Conservation (phyloP, 2,888 invertebrate genomes). For the Adelognathus sp. region DNA sequence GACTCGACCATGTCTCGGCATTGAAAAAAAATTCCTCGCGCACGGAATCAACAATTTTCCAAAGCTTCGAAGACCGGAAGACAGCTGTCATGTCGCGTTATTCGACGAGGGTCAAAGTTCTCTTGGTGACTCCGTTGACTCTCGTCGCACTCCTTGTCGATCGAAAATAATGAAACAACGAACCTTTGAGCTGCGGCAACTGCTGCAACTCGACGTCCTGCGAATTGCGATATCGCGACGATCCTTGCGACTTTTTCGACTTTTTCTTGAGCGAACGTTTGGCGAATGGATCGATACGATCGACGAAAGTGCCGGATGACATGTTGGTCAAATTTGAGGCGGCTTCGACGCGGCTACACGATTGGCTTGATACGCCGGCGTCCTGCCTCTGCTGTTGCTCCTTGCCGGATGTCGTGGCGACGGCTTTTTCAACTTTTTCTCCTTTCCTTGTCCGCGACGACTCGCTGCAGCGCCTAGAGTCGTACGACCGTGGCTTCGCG, state of each 20-base stretch:
- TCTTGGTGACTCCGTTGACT: background rate
- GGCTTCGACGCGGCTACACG: constrained; percentile 56
- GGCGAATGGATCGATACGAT: constrained; percentile 99
- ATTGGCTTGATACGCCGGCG: constrained; percentile 56
- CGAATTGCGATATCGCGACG: constrained; percentile 98
- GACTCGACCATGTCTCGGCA: background rate
- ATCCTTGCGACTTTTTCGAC: constrained; percentile 99
- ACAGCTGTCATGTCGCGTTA: background rate
- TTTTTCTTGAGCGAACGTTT: constrained; percentile 99
- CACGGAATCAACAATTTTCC: background rate
- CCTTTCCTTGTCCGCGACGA: too few species aligned
- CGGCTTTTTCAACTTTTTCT: background rate
- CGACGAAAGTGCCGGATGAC: constrained; percentile 95
- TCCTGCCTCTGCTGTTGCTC: constrained; percentile 56
- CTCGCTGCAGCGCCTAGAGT: constrained; percentile 36
- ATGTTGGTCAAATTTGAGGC: constrained; percentile 73
- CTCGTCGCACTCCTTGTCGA: background rate
- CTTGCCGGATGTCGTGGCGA: constrained; percentile 43
- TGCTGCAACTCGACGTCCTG: constrained; percentile 98
- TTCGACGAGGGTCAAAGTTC: constrained; percentile 40
- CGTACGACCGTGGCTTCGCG: constrained; percentile 25
- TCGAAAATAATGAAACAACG: constrained; percentile 69
- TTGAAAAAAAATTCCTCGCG: background rate
- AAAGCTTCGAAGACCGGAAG: background rate
- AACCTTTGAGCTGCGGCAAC: constrained; percentile 98